Evolutionary conservation across 2,888 invertebrate genomes (phyloP).

Genomic region (Ditylenchus weischeri): DNA sequence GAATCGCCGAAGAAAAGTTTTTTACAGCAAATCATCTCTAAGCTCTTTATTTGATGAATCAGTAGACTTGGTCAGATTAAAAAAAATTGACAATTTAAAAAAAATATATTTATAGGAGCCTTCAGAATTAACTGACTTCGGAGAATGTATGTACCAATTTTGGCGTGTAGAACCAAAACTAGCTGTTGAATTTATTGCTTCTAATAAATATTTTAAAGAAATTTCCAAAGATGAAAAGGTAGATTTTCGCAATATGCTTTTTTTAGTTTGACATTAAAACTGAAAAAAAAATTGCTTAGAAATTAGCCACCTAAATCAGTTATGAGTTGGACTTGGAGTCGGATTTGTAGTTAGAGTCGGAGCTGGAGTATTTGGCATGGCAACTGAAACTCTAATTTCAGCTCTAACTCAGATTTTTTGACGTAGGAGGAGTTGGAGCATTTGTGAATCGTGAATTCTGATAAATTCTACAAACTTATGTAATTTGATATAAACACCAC

Average conservation of each 20-base stretch:
- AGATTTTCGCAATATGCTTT: neutral
- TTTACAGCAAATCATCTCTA: slow-evolving; percentile 31
- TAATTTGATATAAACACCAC: too few species aligned
- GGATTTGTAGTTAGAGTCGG: too few species aligned
- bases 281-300: too few species aligned
- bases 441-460: too few species aligned
- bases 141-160: slow-evolving; percentile 52
- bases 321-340: too few species aligned
- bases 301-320: too few species aligned
- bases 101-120: slow-evolving; percentile 21
- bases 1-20: slow-evolving; percentile 31
- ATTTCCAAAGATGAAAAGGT: slow-evolving; percentile 34
- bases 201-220: slow-evolving; percentile 27
- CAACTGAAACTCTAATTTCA: too few species aligned
- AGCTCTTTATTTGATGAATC: slow-evolving; percentile 30
- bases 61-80: slow-evolving; percentile 25
- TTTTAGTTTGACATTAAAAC: too few species aligned
- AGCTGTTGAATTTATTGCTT: slow-evolving; percentile 44
- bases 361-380: too few species aligned
- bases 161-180: slow-evolving; percentile 52
- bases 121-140: slow-evolving; percentile 44
- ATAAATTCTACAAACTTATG: too few species aligned
- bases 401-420: too few species aligned
- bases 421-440: too few species aligned
- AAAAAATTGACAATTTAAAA: neutral